Conservation (phyloP, 2,113 vertebrate species). For the Sminthopsis crassicaudata region DNA sequence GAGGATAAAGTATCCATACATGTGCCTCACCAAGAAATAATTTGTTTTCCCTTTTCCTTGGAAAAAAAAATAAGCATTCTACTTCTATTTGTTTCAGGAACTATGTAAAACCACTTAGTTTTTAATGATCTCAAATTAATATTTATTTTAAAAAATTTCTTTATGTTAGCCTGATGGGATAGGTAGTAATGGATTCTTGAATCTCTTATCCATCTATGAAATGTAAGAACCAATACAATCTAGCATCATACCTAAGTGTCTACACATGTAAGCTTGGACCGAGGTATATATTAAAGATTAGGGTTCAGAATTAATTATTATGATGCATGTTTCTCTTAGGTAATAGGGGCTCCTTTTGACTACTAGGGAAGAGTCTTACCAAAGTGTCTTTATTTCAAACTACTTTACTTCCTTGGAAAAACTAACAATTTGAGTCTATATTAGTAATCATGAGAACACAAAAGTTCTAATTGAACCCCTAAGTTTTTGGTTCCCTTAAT, state of each 20-base stretch:
- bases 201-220: neutral
- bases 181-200: neutral
- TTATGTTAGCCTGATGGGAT: neutral
- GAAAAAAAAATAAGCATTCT: neutral
- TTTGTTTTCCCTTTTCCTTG: neutral
- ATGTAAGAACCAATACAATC: neutral
- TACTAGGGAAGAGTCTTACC: neutral
- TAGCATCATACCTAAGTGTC: neutral
- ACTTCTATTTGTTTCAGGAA: neutral
- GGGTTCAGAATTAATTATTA: neutral
- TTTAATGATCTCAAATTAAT: neutral
- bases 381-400: neutral
- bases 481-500: neutral
- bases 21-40: neutral
- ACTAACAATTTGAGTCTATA: neutral
- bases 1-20: neutral
- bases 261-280: neutral
- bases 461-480: neutral
- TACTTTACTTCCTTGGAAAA: neutral
- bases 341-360: neutral
- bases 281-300: neutral
- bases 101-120: neutral
- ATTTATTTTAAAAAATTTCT: neutral
- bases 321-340: neutral
- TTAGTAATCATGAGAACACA: neutral